Evolutionary conservation across 1,140 invertebrate species (phyloP), one percentile per base, ranked within the genome.

Genomic region (Cephus cinctus): DNA sequence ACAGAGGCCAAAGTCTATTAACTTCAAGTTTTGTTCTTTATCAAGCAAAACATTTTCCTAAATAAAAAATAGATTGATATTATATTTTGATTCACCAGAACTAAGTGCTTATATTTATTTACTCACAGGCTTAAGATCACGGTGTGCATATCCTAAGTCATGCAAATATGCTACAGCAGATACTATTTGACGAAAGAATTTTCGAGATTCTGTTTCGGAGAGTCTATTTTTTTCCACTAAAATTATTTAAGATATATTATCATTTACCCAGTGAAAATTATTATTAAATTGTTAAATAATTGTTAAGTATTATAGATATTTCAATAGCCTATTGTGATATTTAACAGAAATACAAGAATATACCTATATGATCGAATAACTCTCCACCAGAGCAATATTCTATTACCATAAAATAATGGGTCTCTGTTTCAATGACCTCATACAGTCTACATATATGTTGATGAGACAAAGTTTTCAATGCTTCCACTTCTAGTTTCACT

Each of bases 1-100:
- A 78, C 91, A 93, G 5, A 95, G 75, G 22, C 92, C 92, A 81
- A 95, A 95, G 73, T 95, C 92, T 56, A 95, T 95, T 32, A 95
- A 67, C 67, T 94, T 94, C 14, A 95, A 74, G 63, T 88, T 86
- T 51, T 91, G 82, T 40, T 90, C 81, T 62, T 83, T 84, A 59
- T 92, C 87, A 39, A 95, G 65, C 18, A 95, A 70, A 36, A 95
- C 80, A 74, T 95, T 93, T 78, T 92, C 89, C 86, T 88, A 58
- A 31, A 69, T 56, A 49, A 50, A 50, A 61, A 60, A 41, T 43
- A 53, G 49, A 0, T 35, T 15, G 5, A 19, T 9, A 34, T 48
- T 48, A 43, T 39, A 19, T 16, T 14, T 19, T 32, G 19, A 18
- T 32, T 27, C 2, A 22, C n/a, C 5, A n/a, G n/a, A n/a, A n/a